Evolutionary conservation across 1,140 invertebrate species (phyloP).

Genomic region (Drosophila melanica): DNA sequence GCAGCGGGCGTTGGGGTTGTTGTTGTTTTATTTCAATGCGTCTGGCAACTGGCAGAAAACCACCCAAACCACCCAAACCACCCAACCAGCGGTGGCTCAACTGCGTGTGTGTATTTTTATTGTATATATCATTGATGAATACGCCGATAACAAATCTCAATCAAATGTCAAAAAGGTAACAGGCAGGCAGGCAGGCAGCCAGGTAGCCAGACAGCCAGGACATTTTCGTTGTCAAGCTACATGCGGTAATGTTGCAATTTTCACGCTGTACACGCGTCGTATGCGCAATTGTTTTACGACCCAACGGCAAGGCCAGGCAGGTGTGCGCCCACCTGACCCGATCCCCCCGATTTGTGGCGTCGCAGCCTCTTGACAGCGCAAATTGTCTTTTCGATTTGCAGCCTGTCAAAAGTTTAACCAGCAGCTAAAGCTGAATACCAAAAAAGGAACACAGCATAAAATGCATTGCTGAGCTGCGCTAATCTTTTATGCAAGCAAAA

Average conservation of each 20-base stretch:
- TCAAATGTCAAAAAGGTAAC: constrained; percentile 84
- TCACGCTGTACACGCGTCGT: constrained; percentile 77
- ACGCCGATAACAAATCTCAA: constrained; percentile 84
- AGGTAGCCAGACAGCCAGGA: neutral
- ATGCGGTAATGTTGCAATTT: constrained; percentile 81
- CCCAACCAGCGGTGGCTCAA: neutral
- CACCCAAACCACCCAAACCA: neutral
- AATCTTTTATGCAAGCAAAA: constrained; percentile 32
- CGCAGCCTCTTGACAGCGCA: constrained; percentile 71
- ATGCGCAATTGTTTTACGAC: constrained; percentile 76
- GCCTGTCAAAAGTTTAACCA: constrained; percentile 56
- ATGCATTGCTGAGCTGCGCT: constrained; percentile 28
- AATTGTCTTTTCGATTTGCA: constrained; percentile 76
- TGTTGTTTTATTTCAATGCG: constrained; percentile 46
- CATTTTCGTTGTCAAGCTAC: constrained; percentile 23
- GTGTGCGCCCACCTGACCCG: neutral
- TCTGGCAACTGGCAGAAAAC: constrained; percentile 51
- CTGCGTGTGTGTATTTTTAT: constrained; percentile 69
- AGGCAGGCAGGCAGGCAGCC: constrained; percentile 51
- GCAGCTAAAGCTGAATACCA: neutral
- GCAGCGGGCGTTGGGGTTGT: no score
- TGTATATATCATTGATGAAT: constrained; percentile 84
- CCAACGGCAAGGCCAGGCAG: constrained; percentile 27
- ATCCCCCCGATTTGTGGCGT: constrained; percentile 6
- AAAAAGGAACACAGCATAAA: constrained; percentile 4